phyloP scores from a whole-genome alignment of 2,888 invertebrate species.

The Aporophyla nigra region DNA sequence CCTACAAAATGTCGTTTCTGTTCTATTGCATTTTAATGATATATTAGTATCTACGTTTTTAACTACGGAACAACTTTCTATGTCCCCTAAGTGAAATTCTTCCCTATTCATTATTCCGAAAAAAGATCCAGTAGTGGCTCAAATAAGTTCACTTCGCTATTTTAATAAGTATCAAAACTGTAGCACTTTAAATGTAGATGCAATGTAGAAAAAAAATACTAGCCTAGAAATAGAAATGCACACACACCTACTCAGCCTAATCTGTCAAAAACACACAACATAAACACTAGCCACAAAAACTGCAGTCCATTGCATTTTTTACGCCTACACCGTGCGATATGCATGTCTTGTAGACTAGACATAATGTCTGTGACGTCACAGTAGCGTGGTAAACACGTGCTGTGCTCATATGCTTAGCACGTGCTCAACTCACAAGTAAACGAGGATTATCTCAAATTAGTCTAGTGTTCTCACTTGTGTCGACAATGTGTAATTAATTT shows the following conservation, averaged over 20 bases:
- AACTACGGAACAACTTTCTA: no score
- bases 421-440: slow-evolving; percentile 44
- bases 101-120: neutral
- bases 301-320: slow-evolving; percentile 33
- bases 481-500: neutral
- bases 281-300: slow-evolving; percentile 48
- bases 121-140: neutral
- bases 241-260: slow-evolving; percentile 19
- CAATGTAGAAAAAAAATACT: neutral
- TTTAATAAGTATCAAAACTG: neutral
- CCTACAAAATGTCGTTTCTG: neutral
- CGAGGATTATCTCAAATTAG: slow-evolving; percentile 42
- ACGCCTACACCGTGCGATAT: slow-evolving; percentile 23
- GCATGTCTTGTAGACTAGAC: slow-evolving; percentile 42
- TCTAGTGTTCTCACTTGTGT: neutral
- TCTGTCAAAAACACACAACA: slow-evolving; percentile 38
- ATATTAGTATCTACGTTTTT: neutral
- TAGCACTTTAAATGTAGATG: neutral
- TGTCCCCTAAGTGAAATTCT: neutral
- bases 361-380: slow-evolving; percentile 46
- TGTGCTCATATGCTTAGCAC: slow-evolving; percentile 44
- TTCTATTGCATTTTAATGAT: neutral
- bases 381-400: slow-evolving; percentile 51
- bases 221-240: neutral
- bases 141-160: neutral